Conservation (phyloP, 2,113 vertebrate genomes). For the Sturnira hondurensis region DNA sequence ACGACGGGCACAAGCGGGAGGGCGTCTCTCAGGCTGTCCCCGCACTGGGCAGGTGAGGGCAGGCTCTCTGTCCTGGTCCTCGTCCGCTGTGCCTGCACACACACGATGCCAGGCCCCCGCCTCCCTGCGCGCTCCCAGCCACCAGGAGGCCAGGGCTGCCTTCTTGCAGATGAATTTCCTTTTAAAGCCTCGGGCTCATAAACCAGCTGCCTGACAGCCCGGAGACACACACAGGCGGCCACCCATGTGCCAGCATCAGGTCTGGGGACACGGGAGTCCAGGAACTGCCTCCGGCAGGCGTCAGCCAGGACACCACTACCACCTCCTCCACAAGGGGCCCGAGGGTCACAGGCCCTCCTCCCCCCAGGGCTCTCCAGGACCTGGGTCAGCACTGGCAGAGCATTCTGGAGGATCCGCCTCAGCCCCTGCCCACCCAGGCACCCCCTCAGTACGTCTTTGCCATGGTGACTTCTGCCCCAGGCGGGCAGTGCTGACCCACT, state of each 20-base stretch:
- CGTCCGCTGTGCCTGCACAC: neutral
- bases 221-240: neutral
- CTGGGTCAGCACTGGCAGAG: neutral
- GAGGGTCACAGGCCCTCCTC: neutral
- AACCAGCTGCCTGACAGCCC: slow-evolving; percentile 5
- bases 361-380: neutral
- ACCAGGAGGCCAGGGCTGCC: neutral
- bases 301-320: too few species aligned
- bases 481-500: neutral
- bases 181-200: neutral
- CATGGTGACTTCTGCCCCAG: neutral
- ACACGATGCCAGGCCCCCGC: neutral
- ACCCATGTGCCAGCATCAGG: rapidly evolving
- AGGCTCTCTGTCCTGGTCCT: too few species aligned
- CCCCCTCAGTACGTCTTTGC: rapidly evolving
- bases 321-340: neutral
- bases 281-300: neutral
- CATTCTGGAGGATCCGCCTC: neutral
- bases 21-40: neutral
- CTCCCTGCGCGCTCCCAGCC: neutral
- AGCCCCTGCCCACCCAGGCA: neutral
- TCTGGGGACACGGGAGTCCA: neutral
- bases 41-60: neutral
- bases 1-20: neutral
- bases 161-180: neutral